phyloP scores from a whole-genome alignment of 2,888 invertebrate species.

The Polyommatus icarus region DNA sequence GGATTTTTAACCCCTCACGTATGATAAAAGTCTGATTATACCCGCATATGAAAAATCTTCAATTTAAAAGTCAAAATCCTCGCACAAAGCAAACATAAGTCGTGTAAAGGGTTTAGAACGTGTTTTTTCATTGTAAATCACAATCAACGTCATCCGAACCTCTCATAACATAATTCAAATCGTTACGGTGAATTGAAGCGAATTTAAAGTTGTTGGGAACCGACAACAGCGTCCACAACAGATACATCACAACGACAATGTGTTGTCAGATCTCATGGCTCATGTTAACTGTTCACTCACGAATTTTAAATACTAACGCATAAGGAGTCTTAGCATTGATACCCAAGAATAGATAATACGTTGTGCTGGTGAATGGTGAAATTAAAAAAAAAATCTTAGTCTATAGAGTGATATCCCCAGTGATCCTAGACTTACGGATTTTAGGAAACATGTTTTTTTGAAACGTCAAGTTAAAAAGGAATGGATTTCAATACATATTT shows the following conservation, averaged over 20 bases:
- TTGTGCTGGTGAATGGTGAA: not conserved
- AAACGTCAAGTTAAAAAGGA: too few relatives aligned
- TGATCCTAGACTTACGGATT: too few relatives aligned
- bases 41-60: not conserved
- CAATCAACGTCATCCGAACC: conserved; percentile 1
- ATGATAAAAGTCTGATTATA: not conserved
- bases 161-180: conserved; percentile 14
- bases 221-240: conserved; percentile 17
- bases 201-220: conserved; percentile 36
- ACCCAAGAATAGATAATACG: not conserved
- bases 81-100: conserved; percentile 9
- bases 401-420: too few relatives aligned
- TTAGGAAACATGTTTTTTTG: too few relatives aligned
- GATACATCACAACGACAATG: conserved; percentile 42
- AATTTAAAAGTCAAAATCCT: not conserved
- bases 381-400: too few relatives aligned
- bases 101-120: conserved; percentile 7
- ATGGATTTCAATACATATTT: too few relatives aligned
- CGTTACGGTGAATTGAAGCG: conserved; percentile 26
- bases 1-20: not conserved
- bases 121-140: conserved; percentile 8
- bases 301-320: conserved; percentile 48
- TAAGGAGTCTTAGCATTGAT: conserved; percentile 33
- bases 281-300: conserved; percentile 59
- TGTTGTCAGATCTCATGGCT: conserved; percentile 58